Base-by-base conservation (phyloP, 1,140 invertebrate species). In the Venustaconcha ellipsiformis region DNA sequence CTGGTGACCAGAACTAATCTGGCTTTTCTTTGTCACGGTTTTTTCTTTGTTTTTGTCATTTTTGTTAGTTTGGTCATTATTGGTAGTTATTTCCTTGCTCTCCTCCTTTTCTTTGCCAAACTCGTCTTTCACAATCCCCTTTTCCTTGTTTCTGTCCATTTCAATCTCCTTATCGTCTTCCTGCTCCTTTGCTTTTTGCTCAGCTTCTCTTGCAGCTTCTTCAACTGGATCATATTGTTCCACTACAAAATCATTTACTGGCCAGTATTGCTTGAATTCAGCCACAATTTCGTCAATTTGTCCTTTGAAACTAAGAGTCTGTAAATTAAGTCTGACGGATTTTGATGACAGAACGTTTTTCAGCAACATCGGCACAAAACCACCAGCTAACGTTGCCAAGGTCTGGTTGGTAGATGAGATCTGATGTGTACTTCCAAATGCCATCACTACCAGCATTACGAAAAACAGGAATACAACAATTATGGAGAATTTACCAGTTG, bases 321-420 rank as follows among this genome's bases (percentile, higher is more conserved):
- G 87, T n/a, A 88, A 78, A 65, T 84, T 84, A 2, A 88, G 80
- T 76, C 82, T 88, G 20, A 82, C 79, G 6, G 82, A 82, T 65
- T 85, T 86, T 26, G 83, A 80, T 18, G 84, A 84, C 23, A 88
- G 74, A n/a, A 88, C 85, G 66, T 87, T 88, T 65, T 88, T 86
- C 60, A 89, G 76, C 64, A 89, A 78, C 84, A 89, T 85, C 12
- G 88, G 87, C 60, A 89, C 87, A 69, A 88, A 89, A 0, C 88
- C 88, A 0, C 88, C 88, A 14, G 88, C 88, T 60, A 89, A 68
- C 1, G 88, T 87, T n/a, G 88, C 88, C 23, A 88, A 57, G 6
- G 86, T 89, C 71, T 88, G 88, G 81, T 89, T 89, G 57, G 88
- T 88, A 18, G 87, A 86, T 6, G 87, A 89, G 69, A 89, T 84